phyloP scores from a whole-genome alignment of 2,797 vertebrate genomes.

The Spatula versicolor region DNA sequence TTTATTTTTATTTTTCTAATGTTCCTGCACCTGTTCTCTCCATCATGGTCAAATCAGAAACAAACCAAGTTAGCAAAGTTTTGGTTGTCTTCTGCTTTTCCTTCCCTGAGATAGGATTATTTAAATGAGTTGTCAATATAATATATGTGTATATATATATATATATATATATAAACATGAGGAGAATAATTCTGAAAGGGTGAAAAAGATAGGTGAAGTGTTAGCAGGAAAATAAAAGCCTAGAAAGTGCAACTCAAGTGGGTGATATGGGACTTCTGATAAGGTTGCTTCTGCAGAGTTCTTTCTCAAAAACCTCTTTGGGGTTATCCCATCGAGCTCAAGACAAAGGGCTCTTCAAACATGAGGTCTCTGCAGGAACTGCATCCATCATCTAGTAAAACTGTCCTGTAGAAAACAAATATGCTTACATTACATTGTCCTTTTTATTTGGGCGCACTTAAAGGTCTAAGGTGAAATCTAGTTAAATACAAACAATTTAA shows the following conservation, averaged over 20 bases:
- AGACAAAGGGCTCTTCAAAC: background rate
- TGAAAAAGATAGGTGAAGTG: background rate
- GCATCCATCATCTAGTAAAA: background rate
- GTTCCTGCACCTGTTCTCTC: background rate
- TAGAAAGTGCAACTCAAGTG: background rate
- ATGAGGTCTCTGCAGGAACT: background rate
- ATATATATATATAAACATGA: background rate
- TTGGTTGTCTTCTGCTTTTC: background rate
- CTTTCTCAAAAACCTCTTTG: background rate
- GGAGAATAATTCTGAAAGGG: background rate
- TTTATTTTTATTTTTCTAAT: background rate
- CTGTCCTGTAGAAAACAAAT: background rate
- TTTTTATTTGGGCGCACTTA: background rate
- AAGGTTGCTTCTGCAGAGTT: background rate
- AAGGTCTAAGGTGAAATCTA: background rate
- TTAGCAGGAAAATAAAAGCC: background rate
- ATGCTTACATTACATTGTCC: background rate
- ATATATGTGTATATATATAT: background rate
- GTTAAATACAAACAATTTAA: background rate
- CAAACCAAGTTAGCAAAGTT: background rate
- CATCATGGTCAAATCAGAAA: background rate
- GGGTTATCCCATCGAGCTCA: background rate
- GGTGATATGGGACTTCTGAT: fast-evolving
- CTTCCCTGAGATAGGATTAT: background rate
- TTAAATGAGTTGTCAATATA: background rate